Base-by-base conservation (phyloP, 2,113 vertebrate genomes). In the Anguilla rostrata region DNA sequence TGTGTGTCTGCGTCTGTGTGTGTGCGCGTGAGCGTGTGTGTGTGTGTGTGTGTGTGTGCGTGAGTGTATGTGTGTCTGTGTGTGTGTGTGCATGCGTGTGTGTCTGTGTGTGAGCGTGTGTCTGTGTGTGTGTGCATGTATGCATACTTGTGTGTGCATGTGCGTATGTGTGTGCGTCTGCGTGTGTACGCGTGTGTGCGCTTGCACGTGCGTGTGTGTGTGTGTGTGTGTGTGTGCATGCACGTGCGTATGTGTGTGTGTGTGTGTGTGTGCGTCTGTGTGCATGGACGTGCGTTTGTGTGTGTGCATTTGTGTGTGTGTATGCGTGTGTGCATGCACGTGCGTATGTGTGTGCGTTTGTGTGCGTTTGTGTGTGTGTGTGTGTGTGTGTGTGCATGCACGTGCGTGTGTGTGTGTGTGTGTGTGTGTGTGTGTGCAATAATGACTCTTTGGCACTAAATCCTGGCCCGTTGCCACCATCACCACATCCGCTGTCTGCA, bases 161-260 rank as follows among this genome's bases (percentile, higher is more conserved):
- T 95, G 99, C 95, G 95, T 99, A 92, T 97, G 34, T 1, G 34
- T 34, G 34, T 34, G 34, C 1, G 34, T 34, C 0, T 1, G 34
- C 1, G 34, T 34, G 34, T 0, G 1, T 1, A 1, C n/a, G 34
- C 34, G 34, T 34, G 34, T 34, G 34, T 34, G 34, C n/a, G n/a
- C n/a, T n/a, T 34, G 34, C 34, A 1, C 1, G 34, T 34, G 34
- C 0, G 1, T 1, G 34, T 34, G 34, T 34, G 34, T 34, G 34
- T 34, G 34, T 34, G 34, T 14, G 12, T 53, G 9, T 14, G 49
- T 53, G 49, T 9, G 11, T 53, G 5, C 14, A 8, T 53, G 49
- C 11, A 9, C 14, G 7, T 53, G 7, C 11, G 11, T 53, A 53
- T 53, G 49, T 53, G 49, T 53, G 49, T 53, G 49, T 1, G 49